A percentile compares a stretch with the other conserved stretches of the same genome.
These are phyloP conservation scores for Nephila pilipes DNA, from an alignment of 1,140 invertebrate genomes.

Conservation along the genomic window DNA sequence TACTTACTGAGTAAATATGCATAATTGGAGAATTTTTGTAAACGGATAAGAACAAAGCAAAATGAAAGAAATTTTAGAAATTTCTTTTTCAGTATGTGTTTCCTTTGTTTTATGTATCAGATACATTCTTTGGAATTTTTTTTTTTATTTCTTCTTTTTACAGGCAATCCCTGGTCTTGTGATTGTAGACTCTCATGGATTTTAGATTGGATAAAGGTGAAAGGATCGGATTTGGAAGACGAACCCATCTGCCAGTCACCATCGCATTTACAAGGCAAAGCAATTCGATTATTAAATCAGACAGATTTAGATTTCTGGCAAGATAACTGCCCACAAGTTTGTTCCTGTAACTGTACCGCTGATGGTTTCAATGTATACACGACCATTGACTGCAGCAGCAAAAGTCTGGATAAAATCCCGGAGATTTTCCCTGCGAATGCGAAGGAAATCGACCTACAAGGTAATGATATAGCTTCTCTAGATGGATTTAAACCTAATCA, in stretches of 20 bases:
- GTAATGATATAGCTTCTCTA: not conserved
- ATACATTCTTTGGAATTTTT: too few relatives aligned
- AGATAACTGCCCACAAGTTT: not conserved
- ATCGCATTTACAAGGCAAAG: not conserved
- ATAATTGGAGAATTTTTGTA: too few relatives aligned
- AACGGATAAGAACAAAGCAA: too few relatives aligned
- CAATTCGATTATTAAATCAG: not conserved
- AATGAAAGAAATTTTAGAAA: too few relatives aligned
- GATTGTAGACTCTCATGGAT: not conserved
- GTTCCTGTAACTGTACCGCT: not conserved
- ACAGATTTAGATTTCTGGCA: not conserved
- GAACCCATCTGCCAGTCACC: not conserved
- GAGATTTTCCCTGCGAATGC: not conserved
- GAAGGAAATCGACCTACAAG: not conserved
- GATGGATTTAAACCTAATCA: not conserved
- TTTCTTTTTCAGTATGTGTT: too few relatives aligned
- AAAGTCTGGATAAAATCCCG: not conserved
- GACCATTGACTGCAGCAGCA: not conserved
- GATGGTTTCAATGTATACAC: not conserved
- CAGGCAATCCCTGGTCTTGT: not conserved
- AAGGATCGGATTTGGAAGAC: not conserved
- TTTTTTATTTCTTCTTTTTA: not conserved
- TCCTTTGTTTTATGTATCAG: too few relatives aligned
- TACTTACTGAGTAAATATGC: too few relatives aligned
- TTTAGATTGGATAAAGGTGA: not conserved